These are phyloP conservation scores for Notocelia uddmanniana DNA, from an alignment of 2,888 invertebrate genomes.

Conservation along the genomic window DNA sequence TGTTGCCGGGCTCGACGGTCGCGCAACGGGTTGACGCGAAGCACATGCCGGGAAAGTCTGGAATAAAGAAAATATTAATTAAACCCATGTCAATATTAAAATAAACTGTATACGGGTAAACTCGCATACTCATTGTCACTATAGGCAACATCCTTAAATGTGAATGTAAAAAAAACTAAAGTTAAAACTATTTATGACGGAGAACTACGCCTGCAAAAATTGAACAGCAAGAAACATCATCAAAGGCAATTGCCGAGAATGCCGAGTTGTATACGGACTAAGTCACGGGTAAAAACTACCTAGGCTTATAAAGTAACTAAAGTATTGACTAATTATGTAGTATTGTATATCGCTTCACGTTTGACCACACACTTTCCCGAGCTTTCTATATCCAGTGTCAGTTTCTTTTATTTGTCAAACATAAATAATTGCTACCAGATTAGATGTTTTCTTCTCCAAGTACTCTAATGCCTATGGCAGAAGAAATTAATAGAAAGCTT, in stretches of 20 bases:
- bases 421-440: neutral
- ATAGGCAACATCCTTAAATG: too few species aligned
- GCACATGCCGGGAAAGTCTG: constrained; percentile 96
- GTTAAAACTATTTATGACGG: too few species aligned
- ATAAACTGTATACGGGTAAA: too few species aligned
- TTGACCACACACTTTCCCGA: neutral
- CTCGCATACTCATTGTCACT: too few species aligned
- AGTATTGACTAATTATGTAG: neutral
- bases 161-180: too few species aligned
- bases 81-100: neutral
- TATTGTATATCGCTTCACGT: neutral
- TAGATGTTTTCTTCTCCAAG: neutral
- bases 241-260: too few species aligned
- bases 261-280: too few species aligned
- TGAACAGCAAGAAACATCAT: too few species aligned
- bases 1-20: constrained; percentile 93
- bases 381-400: neutral
- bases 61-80: neutral
- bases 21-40: constrained; percentile 96
- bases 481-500: too few species aligned
- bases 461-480: too few species aligned
- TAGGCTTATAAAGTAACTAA: neutral
- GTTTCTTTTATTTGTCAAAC: neutral
- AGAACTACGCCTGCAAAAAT: too few species aligned
- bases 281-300: too few species aligned